phyloP scores from a whole-genome alignment of 2,797 vertebrate species.

The Choloepus didactylus region DNA sequence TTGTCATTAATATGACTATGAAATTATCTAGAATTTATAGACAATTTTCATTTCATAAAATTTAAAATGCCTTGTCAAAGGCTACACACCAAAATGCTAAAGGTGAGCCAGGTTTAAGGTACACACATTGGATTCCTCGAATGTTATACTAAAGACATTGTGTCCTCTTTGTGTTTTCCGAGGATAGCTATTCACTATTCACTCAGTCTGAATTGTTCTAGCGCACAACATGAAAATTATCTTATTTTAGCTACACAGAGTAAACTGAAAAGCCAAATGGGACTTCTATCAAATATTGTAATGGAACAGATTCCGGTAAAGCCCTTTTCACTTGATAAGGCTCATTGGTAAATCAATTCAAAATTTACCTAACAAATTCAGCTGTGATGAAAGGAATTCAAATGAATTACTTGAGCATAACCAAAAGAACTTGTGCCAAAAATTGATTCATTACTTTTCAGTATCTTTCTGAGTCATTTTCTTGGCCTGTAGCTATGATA shows the following conservation, averaged over 20 bases:
- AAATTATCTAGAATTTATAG: constrained; percentile 33
- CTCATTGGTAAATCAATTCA: constrained; percentile 59
- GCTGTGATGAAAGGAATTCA: constrained; percentile 18
- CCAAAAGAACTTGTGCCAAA: background rate
- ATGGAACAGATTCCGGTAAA: constrained; percentile 11
- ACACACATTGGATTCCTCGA: background rate
- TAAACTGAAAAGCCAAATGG: constrained; percentile 54
- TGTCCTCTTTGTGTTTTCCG: constrained; percentile 13
- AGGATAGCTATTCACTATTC: constrained; percentile 45
- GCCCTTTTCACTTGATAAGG: constrained; percentile 48
- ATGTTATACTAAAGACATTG: background rate
- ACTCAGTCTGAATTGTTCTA: constrained; percentile 51
- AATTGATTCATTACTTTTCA: background rate
- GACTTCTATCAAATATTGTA: constrained; percentile 7
- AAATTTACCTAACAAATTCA: constrained; percentile 49
- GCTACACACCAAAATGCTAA: background rate
- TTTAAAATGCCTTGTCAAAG: background rate
- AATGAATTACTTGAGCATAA: constrained; percentile 20
- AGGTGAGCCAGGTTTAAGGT: background rate
- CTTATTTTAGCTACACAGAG: constrained; percentile 31
- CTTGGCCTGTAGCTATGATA: background rate
- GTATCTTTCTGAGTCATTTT: background rate
- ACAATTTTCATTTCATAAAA: background rate
- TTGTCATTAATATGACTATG: background rate
- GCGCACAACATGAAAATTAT: constrained; percentile 61